These are phyloP conservation scores for Coccyzus lansbergi DNA, from an alignment of 2,797 vertebrate species.

Conservation along the genomic window DNA sequence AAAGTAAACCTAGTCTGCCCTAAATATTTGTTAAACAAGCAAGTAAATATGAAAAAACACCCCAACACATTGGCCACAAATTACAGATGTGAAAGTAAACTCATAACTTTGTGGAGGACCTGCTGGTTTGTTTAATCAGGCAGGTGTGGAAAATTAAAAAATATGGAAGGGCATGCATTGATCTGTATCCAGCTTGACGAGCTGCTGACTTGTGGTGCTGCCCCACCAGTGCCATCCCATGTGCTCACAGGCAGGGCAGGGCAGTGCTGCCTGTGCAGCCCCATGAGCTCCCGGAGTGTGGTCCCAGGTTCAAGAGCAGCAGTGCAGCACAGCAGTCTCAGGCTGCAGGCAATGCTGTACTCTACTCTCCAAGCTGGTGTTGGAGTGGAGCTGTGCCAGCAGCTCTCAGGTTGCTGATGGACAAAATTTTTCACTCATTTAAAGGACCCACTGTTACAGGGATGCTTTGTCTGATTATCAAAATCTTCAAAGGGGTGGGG, in stretches of 20 bases:
- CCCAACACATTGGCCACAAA: background rate
- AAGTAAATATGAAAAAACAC: background rate
- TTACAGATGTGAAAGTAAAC: background rate
- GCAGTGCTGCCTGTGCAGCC: background rate
- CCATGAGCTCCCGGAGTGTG: background rate
- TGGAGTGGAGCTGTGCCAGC: background rate
- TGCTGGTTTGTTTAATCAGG: background rate
- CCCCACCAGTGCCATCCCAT: background rate
- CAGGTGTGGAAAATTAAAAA: background rate
- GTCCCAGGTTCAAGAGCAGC: accelerated
- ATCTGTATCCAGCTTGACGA: background rate
- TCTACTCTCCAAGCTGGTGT: background rate
- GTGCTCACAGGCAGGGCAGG: background rate
- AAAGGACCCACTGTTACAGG: background rate
- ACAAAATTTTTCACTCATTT: background rate
- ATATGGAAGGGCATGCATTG: background rate
- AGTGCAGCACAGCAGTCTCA: no score
- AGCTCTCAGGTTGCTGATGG: background rate
- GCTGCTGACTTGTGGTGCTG: background rate
- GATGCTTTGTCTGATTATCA: background rate
- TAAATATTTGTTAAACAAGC: background rate
- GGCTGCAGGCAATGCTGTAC: background rate
- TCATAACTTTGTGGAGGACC: background rate
- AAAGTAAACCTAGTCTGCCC: background rate
- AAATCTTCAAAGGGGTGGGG: background rate